Conservation (phyloP, 2,888 invertebrate species). For the Lordiphosa fenestrarum region DNA sequence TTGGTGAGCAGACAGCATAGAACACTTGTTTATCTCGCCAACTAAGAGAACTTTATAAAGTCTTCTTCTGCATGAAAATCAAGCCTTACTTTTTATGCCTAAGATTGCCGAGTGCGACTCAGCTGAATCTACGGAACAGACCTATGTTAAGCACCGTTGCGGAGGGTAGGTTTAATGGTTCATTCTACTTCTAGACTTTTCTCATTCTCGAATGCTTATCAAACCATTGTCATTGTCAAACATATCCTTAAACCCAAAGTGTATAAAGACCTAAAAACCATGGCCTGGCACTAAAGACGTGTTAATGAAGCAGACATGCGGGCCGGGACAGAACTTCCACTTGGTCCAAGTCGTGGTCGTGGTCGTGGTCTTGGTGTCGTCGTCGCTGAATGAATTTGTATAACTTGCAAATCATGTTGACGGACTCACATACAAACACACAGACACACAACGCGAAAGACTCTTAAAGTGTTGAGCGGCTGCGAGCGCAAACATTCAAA, state of each 20-base stretch:
- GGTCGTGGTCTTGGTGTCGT: constrained; percentile 14
- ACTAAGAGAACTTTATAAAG: no score
- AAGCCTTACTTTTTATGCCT: no score
- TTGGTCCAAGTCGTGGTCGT: constrained; percentile 15
- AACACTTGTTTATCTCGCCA: no score
- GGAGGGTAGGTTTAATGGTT: no score
- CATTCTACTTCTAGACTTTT: no score
- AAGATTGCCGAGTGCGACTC: no score
- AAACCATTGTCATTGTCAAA: background rate
- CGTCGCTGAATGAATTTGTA: constrained; percentile 69
- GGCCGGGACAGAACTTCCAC: constrained; percentile 34
- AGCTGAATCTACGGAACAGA: no score
- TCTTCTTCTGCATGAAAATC: no score
- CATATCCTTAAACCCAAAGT: background rate
- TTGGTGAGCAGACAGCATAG: no score
- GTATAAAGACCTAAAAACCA: constrained; percentile 15
- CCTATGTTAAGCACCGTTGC: no score
- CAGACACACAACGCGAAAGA: constrained; percentile 1
- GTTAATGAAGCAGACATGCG: constrained; percentile 74
- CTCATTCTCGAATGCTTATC: no score
- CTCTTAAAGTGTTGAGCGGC: constrained; percentile 54
- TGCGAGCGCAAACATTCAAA: constrained; percentile 39
- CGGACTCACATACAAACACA: constrained; percentile 41
- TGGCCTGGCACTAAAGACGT: constrained; percentile 51
- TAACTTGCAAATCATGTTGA: constrained; percentile 74